A percentile compares a stretch with the other conserved stretches of the same genome.
phyloP scores from a whole-genome alignment of 92 coral and sea anemone species.

The Desmophyllum pertusum region DNA sequence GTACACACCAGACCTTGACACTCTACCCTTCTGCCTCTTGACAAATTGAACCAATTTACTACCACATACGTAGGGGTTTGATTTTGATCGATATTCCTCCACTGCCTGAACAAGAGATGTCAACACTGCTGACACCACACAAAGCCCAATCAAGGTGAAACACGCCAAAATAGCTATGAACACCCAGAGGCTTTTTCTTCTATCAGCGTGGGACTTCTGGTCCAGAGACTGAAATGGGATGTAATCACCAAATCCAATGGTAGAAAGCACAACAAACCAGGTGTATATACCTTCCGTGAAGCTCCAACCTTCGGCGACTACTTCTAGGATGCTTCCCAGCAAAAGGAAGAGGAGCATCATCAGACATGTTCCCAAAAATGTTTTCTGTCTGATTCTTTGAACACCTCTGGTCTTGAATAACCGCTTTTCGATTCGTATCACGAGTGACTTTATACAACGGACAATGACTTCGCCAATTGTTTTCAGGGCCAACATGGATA shows the following conservation, averaged over 20 bases:
- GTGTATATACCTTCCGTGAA: slow-evolving; percentile 14
- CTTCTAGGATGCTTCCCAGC: background rate
- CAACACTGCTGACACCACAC: slow-evolving; percentile 16
- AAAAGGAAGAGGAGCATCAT: background rate
- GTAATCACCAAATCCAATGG: slow-evolving; percentile 36
- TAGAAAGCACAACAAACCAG: slow-evolving; percentile 18
- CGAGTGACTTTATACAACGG: background rate
- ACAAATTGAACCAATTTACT: background rate
- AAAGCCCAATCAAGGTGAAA: slow-evolving; percentile 1
- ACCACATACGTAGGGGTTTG: background rate
- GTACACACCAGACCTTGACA: background rate
- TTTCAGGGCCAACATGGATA: slow-evolving; percentile 49
- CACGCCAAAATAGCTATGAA: background rate
- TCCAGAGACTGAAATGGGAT: slow-evolving; percentile 17
- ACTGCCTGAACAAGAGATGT: slow-evolving; percentile 12
- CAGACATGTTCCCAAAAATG: background rate
- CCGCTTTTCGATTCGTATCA: background rate
- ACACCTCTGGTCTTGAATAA: background rate
- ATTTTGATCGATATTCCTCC: slow-evolving; percentile 6
- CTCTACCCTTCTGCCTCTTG: background rate
- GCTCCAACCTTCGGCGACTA: background rate
- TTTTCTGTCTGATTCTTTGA: slow-evolving; percentile 9
- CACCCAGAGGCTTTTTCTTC: background rate
- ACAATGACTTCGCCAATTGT: slow-evolving; percentile 42
- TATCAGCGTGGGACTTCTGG: background rate